Evolutionary conservation across 2,797 vertebrate species (phyloP).

Genomic region (Sternarchorhynchus goeldii): DNA sequence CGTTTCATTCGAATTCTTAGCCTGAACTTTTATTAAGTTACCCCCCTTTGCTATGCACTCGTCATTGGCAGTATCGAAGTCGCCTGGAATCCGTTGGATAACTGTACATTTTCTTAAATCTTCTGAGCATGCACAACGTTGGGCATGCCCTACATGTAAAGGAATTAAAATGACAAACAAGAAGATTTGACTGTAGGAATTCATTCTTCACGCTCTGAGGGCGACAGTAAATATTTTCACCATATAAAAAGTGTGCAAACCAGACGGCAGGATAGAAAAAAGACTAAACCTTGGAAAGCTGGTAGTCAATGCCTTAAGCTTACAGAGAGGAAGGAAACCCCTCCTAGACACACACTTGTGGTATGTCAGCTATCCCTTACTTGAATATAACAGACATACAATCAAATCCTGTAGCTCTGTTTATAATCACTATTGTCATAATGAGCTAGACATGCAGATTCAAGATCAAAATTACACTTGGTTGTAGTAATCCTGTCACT

Average conservation of each 20-base stretch:
- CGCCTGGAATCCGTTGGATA: conserved; percentile 41
- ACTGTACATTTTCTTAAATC: conserved; percentile 31
- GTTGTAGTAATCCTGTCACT: no score
- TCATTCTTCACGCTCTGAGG: conserved; percentile 25
- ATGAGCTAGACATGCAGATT: no score
- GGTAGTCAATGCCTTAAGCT: neutral
- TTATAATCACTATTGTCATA: neutral
- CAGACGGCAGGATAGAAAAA: neutral
- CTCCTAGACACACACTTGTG: conserved; percentile 28
- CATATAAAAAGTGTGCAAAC: neutral
- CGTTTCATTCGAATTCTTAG: conserved; percentile 34
- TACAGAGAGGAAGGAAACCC: conserved; percentile 51
- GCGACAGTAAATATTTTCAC: neutral
- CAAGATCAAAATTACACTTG: no score
- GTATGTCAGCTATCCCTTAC: neutral
- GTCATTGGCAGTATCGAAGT: conserved; percentile 64
- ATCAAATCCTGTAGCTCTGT: neutral
- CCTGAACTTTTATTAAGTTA: conserved; percentile 58
- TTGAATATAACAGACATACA: neutral
- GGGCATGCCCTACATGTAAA: neutral
- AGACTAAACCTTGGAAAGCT: neutral
- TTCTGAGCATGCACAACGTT: conserved; percentile 38
- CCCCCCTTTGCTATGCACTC: conserved; percentile 59
- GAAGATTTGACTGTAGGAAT: neutral
- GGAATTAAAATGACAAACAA: conserved; percentile 10